Base-by-base conservation (phyloP, 2,113 vertebrate genomes). In the Oplegnathus fasciatus region DNA sequence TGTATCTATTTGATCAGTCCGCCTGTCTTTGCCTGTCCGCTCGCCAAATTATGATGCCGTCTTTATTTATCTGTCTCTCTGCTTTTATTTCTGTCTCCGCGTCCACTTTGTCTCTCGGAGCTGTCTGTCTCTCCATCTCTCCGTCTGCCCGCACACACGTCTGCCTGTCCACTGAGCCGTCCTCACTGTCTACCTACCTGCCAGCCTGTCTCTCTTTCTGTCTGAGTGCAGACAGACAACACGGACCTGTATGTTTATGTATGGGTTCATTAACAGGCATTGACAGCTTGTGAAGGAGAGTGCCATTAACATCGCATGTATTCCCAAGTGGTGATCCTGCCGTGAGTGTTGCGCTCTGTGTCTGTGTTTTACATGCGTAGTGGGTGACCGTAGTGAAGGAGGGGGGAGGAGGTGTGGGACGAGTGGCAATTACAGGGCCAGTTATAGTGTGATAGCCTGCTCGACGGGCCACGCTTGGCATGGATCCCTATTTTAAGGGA, bases 361-460 rank as follows among this genome's bases (percentile, higher is more conserved):
- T 82, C 42, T 50, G 78, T 85, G 87, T 83, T 88, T 66, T 54
- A 90, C 85, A 89, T 74, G 80, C 32, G 34, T 68, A 42, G 75
- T 52, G 85, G 75, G 70, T 70, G 79, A 82, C 71, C 17, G 46
- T 7, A 7, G 78, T 65, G 46, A 48, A 57, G 52, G 26, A 55
- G 46, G n/a, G 32, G 79, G 66, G 65, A 14, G 76, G 62, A 37
- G 78, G 67, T 37, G 78, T 71, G 69, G 72, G 88, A 85, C 58
- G 86, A 91, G 92, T 84, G 73, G 91, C 89, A 93, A 94, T 94
- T 94, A 94, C 90, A 83, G 88, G 88, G 78, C 88, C 88, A 61
- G 91, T 92, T 92, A 78, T 78, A 54, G 86, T 46, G 83, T 40
- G 78, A 87, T 88, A 81, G 89, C 57, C 87, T 75, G 89, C 86